Percentiles rank a stretch among this genome's conserved stretches.
phyloP scores from a whole-genome alignment of 1,140 invertebrate species.

The Propsilocerus akamusi region DNA sequence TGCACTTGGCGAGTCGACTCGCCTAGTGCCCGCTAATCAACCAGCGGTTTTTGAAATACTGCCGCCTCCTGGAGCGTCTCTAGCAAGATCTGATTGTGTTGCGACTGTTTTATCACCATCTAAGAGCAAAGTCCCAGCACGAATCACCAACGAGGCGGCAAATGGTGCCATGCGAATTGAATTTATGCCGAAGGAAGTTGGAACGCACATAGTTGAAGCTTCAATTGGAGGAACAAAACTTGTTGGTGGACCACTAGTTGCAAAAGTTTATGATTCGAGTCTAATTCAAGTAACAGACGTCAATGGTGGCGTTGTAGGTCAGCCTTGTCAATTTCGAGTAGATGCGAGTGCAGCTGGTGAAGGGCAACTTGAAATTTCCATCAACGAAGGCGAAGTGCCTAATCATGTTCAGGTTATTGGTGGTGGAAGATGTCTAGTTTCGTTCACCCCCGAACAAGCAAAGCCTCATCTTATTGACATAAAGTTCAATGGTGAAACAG shows the following conservation, averaged over 20 bases:
- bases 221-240: slow-evolving; percentile 70
- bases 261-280: slow-evolving; percentile 84
- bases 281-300: slow-evolving; percentile 85
- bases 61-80: slow-evolving; percentile 29
- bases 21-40: slow-evolving; percentile 70
- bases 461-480: slow-evolving; percentile 93
- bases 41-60: slow-evolving; percentile 66
- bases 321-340: slow-evolving; percentile 87
- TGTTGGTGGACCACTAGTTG: slow-evolving; percentile 65
- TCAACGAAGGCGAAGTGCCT: slow-evolving; percentile 94
- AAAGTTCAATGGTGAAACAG: slow-evolving; percentile 93
- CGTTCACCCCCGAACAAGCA: slow-evolving; percentile 82
- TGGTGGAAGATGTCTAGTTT: slow-evolving; percentile 83
- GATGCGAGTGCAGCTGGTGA: slow-evolving; percentile 91
- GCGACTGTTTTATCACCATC: slow-evolving; percentile 28
- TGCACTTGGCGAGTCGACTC: slow-evolving; percentile 64
- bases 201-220: slow-evolving; percentile 77
- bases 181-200: slow-evolving; percentile 80
- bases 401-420: slow-evolving; percentile 94
- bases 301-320: slow-evolving; percentile 73
- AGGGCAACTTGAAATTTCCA: slow-evolving; percentile 93
- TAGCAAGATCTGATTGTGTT: slow-evolving; percentile 25
- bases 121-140: slow-evolving; percentile 36
- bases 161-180: slow-evolving; percentile 67
- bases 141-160: slow-evolving; percentile 48